phyloP scores from a whole-genome alignment of 2,113 vertebrate genomes.

The Oryzias celebensis region DNA sequence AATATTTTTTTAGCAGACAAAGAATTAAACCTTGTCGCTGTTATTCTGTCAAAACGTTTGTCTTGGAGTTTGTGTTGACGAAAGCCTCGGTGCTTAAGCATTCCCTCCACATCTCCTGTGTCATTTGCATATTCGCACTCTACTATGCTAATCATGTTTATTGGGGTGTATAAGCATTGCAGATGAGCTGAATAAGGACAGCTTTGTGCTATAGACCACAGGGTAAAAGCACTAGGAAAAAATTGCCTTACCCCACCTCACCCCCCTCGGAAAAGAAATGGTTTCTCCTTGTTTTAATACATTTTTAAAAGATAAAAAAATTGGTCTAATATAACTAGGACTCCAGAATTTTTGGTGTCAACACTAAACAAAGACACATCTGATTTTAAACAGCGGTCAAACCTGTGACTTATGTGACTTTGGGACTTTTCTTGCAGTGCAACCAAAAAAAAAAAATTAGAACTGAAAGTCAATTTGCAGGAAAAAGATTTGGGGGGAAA shows the following conservation, averaged over 20 bases:
- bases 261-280: constrained; percentile 48
- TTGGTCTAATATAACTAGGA: constrained; percentile 62
- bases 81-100: constrained; percentile 48
- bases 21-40: constrained; percentile 8
- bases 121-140: constrained; percentile 69
- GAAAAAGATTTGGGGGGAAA: no score
- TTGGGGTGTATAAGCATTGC: constrained; percentile 47
- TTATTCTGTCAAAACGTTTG: background rate
- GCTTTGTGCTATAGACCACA: constrained; percentile 31
- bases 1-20: no score
- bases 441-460: constrained; percentile 9
- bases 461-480: background rate
- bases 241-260: constrained; percentile 5
- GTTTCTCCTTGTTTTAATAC: constrained; percentile 57
- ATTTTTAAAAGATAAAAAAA: constrained; percentile 70
- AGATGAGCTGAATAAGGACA: constrained; percentile 35
- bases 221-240: constrained; percentile 23
- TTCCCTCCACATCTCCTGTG: constrained; percentile 38
- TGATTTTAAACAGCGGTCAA: constrained; percentile 47
- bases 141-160: constrained; percentile 66
- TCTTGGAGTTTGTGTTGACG: constrained; percentile 27
- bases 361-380: constrained; percentile 33
- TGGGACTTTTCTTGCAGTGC: background rate
- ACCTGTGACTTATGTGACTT: no score
- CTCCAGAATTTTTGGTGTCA: constrained; percentile 60